Percentiles rank a stretch among this genome's conserved stretches.
Conservation (phyloP, 2,888 invertebrate genomes). For the Mylabris sibirica region DNA sequence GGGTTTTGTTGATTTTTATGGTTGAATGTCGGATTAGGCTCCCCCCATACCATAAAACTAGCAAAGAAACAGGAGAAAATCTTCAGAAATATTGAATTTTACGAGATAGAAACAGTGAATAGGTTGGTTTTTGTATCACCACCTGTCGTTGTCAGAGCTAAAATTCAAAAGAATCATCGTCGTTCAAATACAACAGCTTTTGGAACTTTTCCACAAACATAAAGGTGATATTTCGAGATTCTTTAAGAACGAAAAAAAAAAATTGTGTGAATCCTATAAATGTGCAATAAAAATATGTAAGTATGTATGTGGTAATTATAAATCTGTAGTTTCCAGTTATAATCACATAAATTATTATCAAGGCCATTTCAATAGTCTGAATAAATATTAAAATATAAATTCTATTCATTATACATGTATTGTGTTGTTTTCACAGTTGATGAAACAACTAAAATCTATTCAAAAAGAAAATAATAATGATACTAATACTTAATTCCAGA, state of each 20-base stretch:
- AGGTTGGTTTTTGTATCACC: background rate
- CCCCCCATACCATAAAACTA: background rate
- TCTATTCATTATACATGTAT: background rate
- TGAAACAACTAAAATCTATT: background rate
- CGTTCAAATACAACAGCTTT: too few relatives aligned
- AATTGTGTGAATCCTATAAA: background rate
- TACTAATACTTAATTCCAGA: background rate
- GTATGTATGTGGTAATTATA: background rate
- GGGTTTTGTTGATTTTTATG: background rate
- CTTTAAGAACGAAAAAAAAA: too few relatives aligned
- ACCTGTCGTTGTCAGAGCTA: background rate
- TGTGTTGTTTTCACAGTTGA: too few relatives aligned
- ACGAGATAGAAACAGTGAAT: background rate
- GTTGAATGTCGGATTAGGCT: slow-evolving; percentile 2
- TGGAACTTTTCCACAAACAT: background rate
- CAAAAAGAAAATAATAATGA: too few relatives aligned
- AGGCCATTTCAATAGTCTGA: background rate
- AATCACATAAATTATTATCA: background rate
- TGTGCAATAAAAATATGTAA: background rate
- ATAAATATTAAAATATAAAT: background rate
- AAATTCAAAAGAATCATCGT: background rate
- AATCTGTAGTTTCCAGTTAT: background rate
- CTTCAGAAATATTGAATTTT: background rate
- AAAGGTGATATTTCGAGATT: background rate
- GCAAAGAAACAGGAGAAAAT: background rate